These are phyloP conservation scores for Chelonoidis abingdonii DNA, from an alignment of 2,113 vertebrate species.

Conservation along the genomic window DNA sequence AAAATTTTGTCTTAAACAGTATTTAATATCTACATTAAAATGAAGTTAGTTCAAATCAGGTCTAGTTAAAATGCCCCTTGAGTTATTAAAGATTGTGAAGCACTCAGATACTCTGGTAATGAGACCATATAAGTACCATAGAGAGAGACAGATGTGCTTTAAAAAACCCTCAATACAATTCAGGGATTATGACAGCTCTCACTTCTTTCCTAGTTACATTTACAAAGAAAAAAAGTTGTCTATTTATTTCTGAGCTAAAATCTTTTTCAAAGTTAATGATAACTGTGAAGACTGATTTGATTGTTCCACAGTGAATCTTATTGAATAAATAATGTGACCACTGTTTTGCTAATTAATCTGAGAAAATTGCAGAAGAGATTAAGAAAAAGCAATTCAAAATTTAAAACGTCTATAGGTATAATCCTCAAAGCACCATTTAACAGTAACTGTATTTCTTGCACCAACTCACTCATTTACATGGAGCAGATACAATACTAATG, in stretches of 20 bases:
- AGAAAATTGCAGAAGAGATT: slow-evolving; percentile 44
- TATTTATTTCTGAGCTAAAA: slow-evolving; percentile 22
- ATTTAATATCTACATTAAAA: not conserved
- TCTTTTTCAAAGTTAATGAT: slow-evolving; percentile 25
- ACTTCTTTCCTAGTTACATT: not conserved
- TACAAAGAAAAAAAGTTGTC: not conserved
- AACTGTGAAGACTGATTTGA: not conserved
- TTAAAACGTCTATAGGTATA: slow-evolving; percentile 27
- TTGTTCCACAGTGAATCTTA: slow-evolving; percentile 12
- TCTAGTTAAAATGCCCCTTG: not conserved
- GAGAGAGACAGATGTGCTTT: not conserved
- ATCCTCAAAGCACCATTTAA: slow-evolving; percentile 51
- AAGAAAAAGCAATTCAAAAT: slow-evolving; percentile 48
- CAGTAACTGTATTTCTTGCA: slow-evolving; percentile 19
- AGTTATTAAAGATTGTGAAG: not conserved
- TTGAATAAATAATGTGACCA: slow-evolving; percentile 38
- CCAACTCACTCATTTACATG: slow-evolving; percentile 29
- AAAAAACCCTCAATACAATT: not conserved
- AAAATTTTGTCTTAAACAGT: not conserved
- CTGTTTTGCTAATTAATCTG: slow-evolving; percentile 25
- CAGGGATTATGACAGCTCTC: not conserved
- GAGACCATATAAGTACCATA: not conserved
- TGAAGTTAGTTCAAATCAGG: not conserved
- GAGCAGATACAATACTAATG: slow-evolving; percentile 13
- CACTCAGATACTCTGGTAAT: not conserved